Evolutionary conservation across 2,113 vertebrate species (phyloP), one percentile per base, ranked within the genome.

Genomic region (Forbesichthys papilliferus): DNA sequence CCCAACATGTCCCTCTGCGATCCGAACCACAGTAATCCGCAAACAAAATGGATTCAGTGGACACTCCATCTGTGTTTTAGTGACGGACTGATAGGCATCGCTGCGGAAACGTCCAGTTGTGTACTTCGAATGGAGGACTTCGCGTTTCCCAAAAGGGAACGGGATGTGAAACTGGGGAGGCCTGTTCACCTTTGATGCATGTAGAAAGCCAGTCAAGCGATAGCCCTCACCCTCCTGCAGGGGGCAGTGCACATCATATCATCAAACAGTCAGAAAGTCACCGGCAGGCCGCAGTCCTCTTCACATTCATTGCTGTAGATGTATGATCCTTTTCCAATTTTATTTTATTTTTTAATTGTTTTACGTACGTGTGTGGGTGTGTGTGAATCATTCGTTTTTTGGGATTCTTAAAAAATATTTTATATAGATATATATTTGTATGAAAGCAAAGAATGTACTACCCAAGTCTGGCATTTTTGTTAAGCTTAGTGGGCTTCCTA

Each of bases 301-400:
- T 84, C 91, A 92, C 91, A 93, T 91, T 91, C 91, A 88, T 82
- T 73, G 86, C 87, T 90, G 88, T 83, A 85, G 82, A 85, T 83
- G 77, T 79, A 20, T 78, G 60, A 65, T 78, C 79, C 74, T 63
- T 59, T 77, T 86, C 76, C 71, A 13, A 56, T 62, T 14, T 61
- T 49, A 55, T 80, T 71, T 68, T 46, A 18, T 73, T 27, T 51
- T 61, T 53, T 33, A 59, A 52, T 59, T 60, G 46, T 69, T 71
- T 71, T 70, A 42, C 36, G 36, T 42, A 8, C 7, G 36, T 42
- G 36, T 42, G 36, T 42, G 4, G 4, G 36, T 42, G 36, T 42
- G 36, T 8, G 5, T 66, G 51, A 69, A 42, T 64, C n/a, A 58
- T 55, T 72, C 71, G 69, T 84, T 76, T 75, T 74, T 69, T 20